Conservation (phyloP, 2,113 vertebrate species). For the Xenopus borealis region DNA sequence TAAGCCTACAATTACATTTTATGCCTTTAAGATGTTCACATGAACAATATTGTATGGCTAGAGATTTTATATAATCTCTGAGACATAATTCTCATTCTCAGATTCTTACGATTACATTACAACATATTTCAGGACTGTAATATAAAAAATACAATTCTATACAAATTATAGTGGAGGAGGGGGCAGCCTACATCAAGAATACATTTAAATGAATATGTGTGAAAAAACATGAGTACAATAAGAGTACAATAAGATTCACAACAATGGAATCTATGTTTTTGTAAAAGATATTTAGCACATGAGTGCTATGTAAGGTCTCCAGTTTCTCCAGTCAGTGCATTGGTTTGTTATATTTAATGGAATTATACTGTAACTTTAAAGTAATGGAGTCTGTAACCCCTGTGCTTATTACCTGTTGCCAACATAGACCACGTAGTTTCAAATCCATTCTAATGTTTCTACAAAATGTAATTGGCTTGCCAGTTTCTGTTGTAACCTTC, state of each 20-base stretch:
- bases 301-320: constrained; percentile 10
- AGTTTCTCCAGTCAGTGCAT: not conserved
- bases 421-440: constrained; percentile 13
- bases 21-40: too few species aligned
- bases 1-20: too few species aligned
- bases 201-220: too few species aligned
- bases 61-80: too few species aligned
- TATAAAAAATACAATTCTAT: too few species aligned
- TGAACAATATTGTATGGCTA: too few species aligned
- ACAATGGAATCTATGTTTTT: not conserved
- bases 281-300: not conserved
- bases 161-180: too few species aligned
- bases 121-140: too few species aligned
- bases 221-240: too few species aligned
- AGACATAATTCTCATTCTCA: too few species aligned
- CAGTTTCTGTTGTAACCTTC: constrained; percentile 24
- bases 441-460: constrained; percentile 31
- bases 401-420: constrained; percentile 8
- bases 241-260: not conserved
- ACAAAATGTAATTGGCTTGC: constrained; percentile 29
- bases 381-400: constrained; percentile 4
- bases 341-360: constrained; percentile 15
- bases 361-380: constrained; percentile 27
- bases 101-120: too few species aligned
- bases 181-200: too few species aligned